Conservation (phyloP, 2,888 invertebrate species). For the Dendrolimus pini region DNA sequence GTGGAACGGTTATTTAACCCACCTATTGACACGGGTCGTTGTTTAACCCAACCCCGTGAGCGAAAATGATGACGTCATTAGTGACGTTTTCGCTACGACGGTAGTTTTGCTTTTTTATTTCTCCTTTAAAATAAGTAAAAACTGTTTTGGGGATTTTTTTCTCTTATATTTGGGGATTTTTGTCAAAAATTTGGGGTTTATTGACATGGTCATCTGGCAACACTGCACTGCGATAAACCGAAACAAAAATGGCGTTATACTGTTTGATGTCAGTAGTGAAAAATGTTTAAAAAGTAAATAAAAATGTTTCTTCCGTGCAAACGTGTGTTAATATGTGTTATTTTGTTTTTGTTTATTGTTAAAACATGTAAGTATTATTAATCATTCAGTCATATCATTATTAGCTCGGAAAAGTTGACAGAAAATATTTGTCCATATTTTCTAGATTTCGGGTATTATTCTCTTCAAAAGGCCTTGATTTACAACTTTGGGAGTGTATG, state of each 20-base stretch:
- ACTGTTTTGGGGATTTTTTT: too few species aligned
- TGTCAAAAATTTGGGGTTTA: too few species aligned
- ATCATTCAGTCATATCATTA: not conserved
- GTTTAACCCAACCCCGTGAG: too few species aligned
- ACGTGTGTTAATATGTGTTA: slow-evolving; percentile 42
- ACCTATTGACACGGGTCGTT: too few species aligned
- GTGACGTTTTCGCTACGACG: too few species aligned
- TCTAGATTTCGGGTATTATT: slow-evolving; percentile 17
- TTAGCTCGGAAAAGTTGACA: not conserved
- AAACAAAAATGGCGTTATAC: slow-evolving; percentile 61
- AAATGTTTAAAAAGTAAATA: slow-evolving; percentile 62
- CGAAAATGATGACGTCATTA: too few species aligned
- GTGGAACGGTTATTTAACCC: too few species aligned
- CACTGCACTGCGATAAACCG: slow-evolving; percentile 9
- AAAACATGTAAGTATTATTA: slow-evolving; percentile 50
- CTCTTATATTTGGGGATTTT: too few species aligned
- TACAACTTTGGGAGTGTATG: slow-evolving; percentile 16
- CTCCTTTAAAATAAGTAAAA: too few species aligned
- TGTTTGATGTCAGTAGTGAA: slow-evolving; percentile 49
- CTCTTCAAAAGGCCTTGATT: slow-evolving; percentile 29
- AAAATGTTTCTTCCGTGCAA: slow-evolving; percentile 53
- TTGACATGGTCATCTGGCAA: too few species aligned
- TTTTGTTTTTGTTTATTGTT: slow-evolving; percentile 32
- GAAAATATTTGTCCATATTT: not conserved
- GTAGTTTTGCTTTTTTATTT: too few species aligned